phyloP scores from a whole-genome alignment of 2,888 invertebrate genomes.

The Ellobium chinense region DNA sequence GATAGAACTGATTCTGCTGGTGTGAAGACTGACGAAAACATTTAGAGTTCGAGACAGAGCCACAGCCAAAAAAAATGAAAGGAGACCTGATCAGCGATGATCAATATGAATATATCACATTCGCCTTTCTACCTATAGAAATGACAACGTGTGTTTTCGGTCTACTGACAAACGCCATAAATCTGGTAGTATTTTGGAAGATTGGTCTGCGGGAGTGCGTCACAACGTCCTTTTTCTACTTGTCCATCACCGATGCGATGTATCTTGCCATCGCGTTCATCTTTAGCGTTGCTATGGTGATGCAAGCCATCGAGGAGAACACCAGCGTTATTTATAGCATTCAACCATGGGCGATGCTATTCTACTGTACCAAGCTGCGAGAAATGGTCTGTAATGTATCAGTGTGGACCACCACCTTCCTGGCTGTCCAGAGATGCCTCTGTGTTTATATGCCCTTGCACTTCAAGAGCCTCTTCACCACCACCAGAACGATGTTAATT shows the following conservation, averaged over 20 bases:
- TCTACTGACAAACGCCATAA: neutral
- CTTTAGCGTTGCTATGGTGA: neutral
- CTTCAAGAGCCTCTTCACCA: neutral
- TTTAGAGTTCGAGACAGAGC: no score
- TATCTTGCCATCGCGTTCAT: no score
- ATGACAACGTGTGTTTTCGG: no score
- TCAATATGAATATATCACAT: no score
- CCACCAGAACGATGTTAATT: neutral
- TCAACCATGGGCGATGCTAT: neutral
- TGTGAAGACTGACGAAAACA: no score
- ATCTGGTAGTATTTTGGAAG: neutral
- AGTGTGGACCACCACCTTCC: neutral
- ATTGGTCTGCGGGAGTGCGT: neutral
- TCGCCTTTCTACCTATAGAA: no score
- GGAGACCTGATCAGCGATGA: no score
- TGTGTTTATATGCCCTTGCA: neutral
- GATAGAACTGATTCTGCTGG: no score
- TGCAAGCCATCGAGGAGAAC: neutral
- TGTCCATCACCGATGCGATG: no score
- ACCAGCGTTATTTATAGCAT: neutral
- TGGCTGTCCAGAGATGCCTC: neutral
- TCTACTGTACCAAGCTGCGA: neutral
- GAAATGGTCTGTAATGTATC: slow-evolving; percentile 2
- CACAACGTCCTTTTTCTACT: neutral
- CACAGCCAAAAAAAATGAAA: no score